Percentiles rank a stretch among this genome's conserved stretches.
Evolutionary conservation across 2,888 invertebrate species (phyloP).

Genomic region (Zeuzera pyrina): DNA sequence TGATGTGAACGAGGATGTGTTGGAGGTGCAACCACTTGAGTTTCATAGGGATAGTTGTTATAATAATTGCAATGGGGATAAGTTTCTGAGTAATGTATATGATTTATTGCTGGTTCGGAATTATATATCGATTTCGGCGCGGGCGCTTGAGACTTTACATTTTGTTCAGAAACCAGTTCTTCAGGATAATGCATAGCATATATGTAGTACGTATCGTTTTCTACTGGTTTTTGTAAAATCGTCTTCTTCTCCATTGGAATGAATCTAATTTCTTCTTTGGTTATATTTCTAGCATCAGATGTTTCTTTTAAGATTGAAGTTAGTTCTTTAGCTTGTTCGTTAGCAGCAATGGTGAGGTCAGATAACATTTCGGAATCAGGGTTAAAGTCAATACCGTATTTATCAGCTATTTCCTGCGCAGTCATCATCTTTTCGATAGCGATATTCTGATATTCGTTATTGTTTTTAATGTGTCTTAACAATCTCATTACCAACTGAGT

Average conservation of each 20-base stretch:
- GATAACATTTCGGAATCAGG: slow-evolving; percentile 55
- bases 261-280: slow-evolving; percentile 22
- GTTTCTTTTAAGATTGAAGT: slow-evolving; percentile 40
- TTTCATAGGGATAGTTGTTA: slow-evolving; percentile 28
- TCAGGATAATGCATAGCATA: slow-evolving; percentile 24
- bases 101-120: slow-evolving; percentile 15
- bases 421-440: slow-evolving; percentile 67
- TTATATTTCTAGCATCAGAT: slow-evolving; percentile 34
- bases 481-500: slow-evolving; percentile 46
- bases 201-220: slow-evolving; percentile 25
- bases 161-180: slow-evolving; percentile 16
- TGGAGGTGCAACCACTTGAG: slow-evolving; percentile 34
- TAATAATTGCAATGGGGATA: slow-evolving; percentile 20
- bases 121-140: slow-evolving; percentile 17
- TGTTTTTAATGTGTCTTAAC: slow-evolving; percentile 54
- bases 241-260: slow-evolving; percentile 18
- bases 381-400: slow-evolving; percentile 52
- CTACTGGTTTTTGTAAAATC: slow-evolving; percentile 8
- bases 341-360: slow-evolving; percentile 48
- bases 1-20: slow-evolving; percentile 19
- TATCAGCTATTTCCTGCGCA: slow-evolving; percentile 62
- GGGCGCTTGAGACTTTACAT: slow-evolving; percentile 17
- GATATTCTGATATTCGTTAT: slow-evolving; percentile 61
- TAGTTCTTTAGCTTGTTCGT: slow-evolving; percentile 50
- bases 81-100: slow-evolving; percentile 16